Conservation (phyloP, 1,140 invertebrate genomes). For the Zaprionus ornatus region DNA sequence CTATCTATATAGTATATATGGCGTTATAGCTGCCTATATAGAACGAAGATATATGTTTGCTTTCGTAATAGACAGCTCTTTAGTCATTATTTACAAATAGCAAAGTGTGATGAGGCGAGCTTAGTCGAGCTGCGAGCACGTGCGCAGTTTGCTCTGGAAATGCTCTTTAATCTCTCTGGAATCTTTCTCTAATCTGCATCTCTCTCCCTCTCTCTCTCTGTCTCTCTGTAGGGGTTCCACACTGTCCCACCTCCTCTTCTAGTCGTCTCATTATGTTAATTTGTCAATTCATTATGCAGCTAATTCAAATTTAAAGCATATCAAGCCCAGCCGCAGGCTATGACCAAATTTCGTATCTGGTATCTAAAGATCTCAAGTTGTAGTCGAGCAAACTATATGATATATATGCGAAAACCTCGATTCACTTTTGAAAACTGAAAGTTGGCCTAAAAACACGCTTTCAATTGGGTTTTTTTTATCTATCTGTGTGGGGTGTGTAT, state of each 20-base stretch:
- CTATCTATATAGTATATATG: not conserved
- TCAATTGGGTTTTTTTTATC: constrained; percentile 17
- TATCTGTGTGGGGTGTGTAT: constrained; percentile 6
- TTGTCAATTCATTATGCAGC: constrained; percentile 72
- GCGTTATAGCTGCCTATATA: not conserved
- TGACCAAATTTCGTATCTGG: constrained; percentile 54
- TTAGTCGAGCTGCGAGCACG: not conserved
- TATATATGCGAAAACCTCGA: constrained; percentile 61
- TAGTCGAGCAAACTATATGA: not conserved
- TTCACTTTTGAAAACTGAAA: constrained; percentile 74
- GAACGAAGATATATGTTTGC: constrained; percentile 9
- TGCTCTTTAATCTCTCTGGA: not conserved
- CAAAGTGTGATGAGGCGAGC: not conserved
- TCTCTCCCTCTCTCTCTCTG: not conserved
- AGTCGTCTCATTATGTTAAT: constrained; percentile 61
- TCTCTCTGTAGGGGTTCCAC: not conserved
- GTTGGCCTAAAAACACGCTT: constrained; percentile 78
- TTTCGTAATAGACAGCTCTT: constrained; percentile 6
- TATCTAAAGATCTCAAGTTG: constrained; percentile 4
- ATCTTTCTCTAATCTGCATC: not conserved
- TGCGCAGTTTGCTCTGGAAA: not conserved
- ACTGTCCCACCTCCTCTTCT: not conserved
- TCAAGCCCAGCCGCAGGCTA: constrained; percentile 50
- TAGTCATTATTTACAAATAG: constrained; percentile 19
- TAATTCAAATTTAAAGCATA: constrained; percentile 54